Evolutionary conservation across 2,113 vertebrate genomes (phyloP), one percentile per base, ranked within the genome.

Genomic region (Plectropomus leopardus): DNA sequence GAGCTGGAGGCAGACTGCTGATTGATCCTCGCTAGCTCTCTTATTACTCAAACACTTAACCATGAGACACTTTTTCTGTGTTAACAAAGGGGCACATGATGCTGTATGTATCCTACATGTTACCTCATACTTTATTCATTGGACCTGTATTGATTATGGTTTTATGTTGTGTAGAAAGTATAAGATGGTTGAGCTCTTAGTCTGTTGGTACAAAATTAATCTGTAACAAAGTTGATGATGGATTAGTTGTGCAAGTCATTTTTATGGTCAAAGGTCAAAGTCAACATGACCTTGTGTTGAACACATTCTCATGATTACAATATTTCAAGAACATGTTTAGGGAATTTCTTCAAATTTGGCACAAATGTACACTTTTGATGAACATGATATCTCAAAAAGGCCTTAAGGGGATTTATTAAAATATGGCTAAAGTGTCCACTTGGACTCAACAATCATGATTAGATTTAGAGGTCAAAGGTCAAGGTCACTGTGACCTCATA

Each of bases 1-100:
- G 50, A 16, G 44, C 50, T 58, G 28, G 57, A 55, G 24, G 24
- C 34, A 71, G 57, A 75, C 30, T 57, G 24, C n/a, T 47, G 74
- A 44, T 15, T 47, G 14, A 19, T 65, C 3, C 3, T 75, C 50
- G 51, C 30, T 64, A 48, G 34, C 57, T 42, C 61, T 66, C 14
- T 60, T 61, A 19, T 28, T 44, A 13, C 19, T 40, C 21, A 32
- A 48, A 24, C 69, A 55, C 70, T 75, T 59, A 48, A 16, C 15
- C 44, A 28, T 19, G 10, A 65, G 67, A 26, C 34, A 24, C n/a
- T 66, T 17, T 5, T 40, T 68, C 34, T 59, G 72, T 73, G 19
- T 53, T 50, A 68, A 55, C n/a, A 10, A 68, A 15, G 1, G 42
- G 21, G 42, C 57, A 7, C 40, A 4, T 58, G 28, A 28, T 54